A percentile compares a stretch with the other conserved stretches of the same genome.
Conservation (phyloP, 2,113 vertebrate species). For the Antechinus stuartii region DNA sequence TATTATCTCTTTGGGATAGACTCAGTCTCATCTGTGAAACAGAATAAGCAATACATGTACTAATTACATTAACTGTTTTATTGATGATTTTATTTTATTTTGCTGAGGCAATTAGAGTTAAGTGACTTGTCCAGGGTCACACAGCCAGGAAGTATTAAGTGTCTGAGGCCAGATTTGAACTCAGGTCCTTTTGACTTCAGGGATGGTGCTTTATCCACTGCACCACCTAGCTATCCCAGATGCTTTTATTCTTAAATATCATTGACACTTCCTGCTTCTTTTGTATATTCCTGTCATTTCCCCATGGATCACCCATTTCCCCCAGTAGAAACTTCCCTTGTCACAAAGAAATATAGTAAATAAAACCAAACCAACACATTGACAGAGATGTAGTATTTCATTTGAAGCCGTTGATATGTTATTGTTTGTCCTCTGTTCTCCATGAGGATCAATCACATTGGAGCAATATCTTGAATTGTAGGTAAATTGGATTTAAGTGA, state of each 20-base stretch:
- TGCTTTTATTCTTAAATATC: not conserved
- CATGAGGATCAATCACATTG: not conserved
- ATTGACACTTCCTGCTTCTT: not conserved
- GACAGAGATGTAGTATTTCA: not conserved
- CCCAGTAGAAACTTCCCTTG: not conserved
- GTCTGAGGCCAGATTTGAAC: too few species aligned
- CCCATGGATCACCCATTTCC: not conserved
- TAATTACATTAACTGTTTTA: not conserved
- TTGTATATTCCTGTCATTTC: not conserved
- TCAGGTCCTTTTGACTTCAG: too few species aligned
- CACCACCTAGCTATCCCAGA: too few species aligned
- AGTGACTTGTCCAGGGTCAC: too few species aligned
- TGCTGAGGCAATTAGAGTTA: too few species aligned
- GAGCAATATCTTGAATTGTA: too few species aligned
- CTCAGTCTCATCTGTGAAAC: not conserved
- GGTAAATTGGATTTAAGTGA: not conserved
- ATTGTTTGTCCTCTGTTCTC: not conserved
- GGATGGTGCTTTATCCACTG: too few species aligned
- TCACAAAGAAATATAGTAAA: not conserved
- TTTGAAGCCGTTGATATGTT: not conserved
- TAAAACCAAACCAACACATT: not conserved
- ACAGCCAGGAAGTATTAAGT: too few species aligned
- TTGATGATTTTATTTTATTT: not conserved
- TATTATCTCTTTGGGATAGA: too few species aligned
- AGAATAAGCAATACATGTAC: not conserved